phyloP scores from a whole-genome alignment of 2,888 invertebrate species.

The Zygaena filipendulae region DNA sequence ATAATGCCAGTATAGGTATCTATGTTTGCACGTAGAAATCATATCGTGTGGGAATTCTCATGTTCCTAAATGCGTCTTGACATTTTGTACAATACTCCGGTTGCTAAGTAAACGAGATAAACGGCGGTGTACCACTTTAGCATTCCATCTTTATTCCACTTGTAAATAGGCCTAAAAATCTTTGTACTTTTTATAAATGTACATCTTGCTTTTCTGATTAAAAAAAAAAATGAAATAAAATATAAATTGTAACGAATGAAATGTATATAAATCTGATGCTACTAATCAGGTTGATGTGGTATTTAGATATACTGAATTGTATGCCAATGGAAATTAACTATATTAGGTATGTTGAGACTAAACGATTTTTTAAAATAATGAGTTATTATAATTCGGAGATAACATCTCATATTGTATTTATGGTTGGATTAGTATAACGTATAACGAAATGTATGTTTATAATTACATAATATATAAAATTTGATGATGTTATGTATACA shows the following conservation, averaged over 20 bases:
- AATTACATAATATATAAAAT: constrained; percentile 69
- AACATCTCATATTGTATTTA: constrained; percentile 69
- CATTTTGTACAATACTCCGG: constrained; percentile 45
- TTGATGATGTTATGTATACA: constrained; percentile 70
- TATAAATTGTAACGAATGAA: too few relatives aligned
- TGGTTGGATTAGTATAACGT: constrained; percentile 65
- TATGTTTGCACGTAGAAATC: too few relatives aligned
- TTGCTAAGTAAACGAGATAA: constrained; percentile 44
- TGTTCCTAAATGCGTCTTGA: constrained; percentile 55
- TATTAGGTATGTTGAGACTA: constrained; percentile 53
- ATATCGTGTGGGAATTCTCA: constrained; percentile 46
- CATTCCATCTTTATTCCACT: constrained; percentile 66
- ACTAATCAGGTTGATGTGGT: constrained; percentile 44
- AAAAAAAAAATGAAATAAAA: too few relatives aligned
- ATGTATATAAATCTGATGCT: constrained; percentile 55
- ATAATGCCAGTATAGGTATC: too few relatives aligned
- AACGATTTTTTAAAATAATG: constrained; percentile 47
- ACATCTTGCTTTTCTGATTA: constrained; percentile 56
- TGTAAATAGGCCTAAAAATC: constrained; percentile 66
- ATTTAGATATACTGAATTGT: constrained; percentile 38
- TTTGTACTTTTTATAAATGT: constrained; percentile 52
- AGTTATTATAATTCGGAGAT: constrained; percentile 51
- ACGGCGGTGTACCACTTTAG: too few relatives aligned
- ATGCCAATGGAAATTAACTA: constrained; percentile 43
- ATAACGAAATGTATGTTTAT: constrained; percentile 69